Base-by-base conservation (phyloP, 2,797 vertebrate species). In the Manis javanica region DNA sequence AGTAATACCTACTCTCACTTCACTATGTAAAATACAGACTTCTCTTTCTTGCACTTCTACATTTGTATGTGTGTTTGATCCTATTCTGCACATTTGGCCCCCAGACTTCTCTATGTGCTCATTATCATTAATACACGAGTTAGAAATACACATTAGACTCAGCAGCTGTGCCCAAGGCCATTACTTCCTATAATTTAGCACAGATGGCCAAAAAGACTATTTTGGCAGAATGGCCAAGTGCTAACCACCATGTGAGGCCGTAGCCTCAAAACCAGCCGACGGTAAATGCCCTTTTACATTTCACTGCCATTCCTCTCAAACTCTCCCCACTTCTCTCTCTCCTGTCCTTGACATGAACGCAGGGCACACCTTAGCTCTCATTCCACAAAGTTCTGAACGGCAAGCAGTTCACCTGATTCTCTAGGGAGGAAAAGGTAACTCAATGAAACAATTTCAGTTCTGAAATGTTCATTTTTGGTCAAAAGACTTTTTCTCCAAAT, bases 141-240 rank as follows among this genome's bases (percentile, higher is more conserved):
- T 95, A 96, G 88, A 96, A 94, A 96, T 46, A 81, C 90, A 96
- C 68, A 94, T 82, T 96, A 91, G 63, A 85, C 61, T 90, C 90
- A 66, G 95, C 94, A 96, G 94, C 90, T 98, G 97, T 90, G 88
- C 57, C 79, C 92, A 78, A 81, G 74, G 78, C 81, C 71, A 96
- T 95, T 94, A 85, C 83, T 90, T 84, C 92, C 94, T 82, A 78
- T 82, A 96, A 97, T 94, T 69, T 96, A 90, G 75, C 85, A 90
- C 96, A 97, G 86, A 95, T 96, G 96, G 97, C 24, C 83, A 87
- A 89, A 95, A 83, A 77, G 93, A 97, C 93, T 79, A 94, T 90
- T 91, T 94, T 79, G 91, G 93, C 86, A 95, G 83, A 91, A 75
- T 15, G 84, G 57, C 26, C 95, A 90, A 94, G 88, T 87, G 83